phyloP scores from a whole-genome alignment of 2,888 invertebrate species.

The Drosophila hamatofila region DNA sequence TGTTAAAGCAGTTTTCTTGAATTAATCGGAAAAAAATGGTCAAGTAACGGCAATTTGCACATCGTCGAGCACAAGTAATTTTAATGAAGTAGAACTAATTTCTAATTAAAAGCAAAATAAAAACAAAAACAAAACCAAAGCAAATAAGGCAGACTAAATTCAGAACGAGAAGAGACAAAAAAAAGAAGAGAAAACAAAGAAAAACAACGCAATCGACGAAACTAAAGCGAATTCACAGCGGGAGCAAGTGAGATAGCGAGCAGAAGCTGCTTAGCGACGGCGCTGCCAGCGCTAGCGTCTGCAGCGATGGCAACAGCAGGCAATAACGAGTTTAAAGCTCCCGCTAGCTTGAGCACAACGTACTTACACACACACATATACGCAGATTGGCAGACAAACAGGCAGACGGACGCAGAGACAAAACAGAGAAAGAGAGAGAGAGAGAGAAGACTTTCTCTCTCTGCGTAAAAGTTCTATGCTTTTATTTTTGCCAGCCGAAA shows the following conservation, averaged over 20 bases:
- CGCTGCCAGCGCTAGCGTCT: slow-evolving; percentile 7
- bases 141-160: slow-evolving; percentile 43
- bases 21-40: slow-evolving; percentile 53
- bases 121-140: slow-evolving; percentile 24
- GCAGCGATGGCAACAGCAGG: slow-evolving; percentile 28
- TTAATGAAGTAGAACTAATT: slow-evolving; percentile 70
- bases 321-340: slow-evolving; percentile 77
- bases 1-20: slow-evolving; percentile 32
- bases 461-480: slow-evolving; percentile 66
- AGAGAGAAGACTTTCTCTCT: slow-evolving; percentile 32
- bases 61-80: slow-evolving; percentile 52
- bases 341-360: slow-evolving; percentile 58
- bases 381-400: slow-evolving; percentile 10
- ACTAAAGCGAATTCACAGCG: slow-evolving; percentile 15
- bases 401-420: slow-evolving; percentile 16
- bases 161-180: slow-evolving; percentile 9
- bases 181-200: slow-evolving; percentile 12
- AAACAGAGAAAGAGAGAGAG: slow-evolving; percentile 6
- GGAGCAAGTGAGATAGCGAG: slow-evolving; percentile 21
- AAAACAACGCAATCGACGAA: slow-evolving; percentile 26
- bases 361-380: slow-evolving; percentile 27
- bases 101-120: slow-evolving; percentile 67
- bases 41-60: slow-evolving; percentile 53
- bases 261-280: slow-evolving; percentile 59
- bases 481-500: slow-evolving; percentile 66